Evolutionary conservation across 2,888 invertebrate species (phyloP).

Genomic region (Pyrrhosoma nymphula): DNA sequence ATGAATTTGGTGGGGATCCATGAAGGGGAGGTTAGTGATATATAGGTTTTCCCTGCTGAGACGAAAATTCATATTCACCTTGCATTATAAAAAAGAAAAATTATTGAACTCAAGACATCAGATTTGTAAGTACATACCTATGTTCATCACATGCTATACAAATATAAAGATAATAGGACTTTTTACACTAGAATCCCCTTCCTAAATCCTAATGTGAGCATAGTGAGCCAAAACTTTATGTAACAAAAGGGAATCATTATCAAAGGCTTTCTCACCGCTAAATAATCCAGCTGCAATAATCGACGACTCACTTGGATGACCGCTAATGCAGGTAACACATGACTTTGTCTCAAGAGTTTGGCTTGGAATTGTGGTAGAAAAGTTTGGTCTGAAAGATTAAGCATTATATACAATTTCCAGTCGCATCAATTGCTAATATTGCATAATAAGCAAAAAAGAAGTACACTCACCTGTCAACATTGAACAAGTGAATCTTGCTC

Average conservation of each 20-base stretch:
- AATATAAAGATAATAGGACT: too few relatives aligned
- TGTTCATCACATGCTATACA: too few relatives aligned
- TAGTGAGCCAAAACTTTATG: too few relatives aligned
- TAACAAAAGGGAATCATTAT: background rate
- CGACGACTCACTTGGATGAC: slow-evolving; percentile 73
- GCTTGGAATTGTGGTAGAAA: slow-evolving; percentile 65
- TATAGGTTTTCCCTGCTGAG: too few relatives aligned
- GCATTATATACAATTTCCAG: background rate
- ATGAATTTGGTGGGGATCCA: too few relatives aligned
- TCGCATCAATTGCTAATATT: background rate
- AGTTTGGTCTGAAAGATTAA: slow-evolving; percentile 55
- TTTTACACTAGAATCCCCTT: too few relatives aligned
- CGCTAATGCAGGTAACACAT: slow-evolving; percentile 72
- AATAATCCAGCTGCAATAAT: slow-evolving; percentile 73
- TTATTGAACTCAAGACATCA: too few relatives aligned
- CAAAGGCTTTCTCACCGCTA: slow-evolving; percentile 71
- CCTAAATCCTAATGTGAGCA: too few relatives aligned
- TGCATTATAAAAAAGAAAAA: too few relatives aligned
- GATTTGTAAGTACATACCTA: too few relatives aligned
- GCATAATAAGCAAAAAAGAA: background rate
- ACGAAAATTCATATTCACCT: too few relatives aligned
- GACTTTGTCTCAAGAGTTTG: slow-evolving; percentile 71
- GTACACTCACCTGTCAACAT: slow-evolving; percentile 73
- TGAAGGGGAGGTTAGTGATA: too few relatives aligned
- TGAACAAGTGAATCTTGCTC: slow-evolving; percentile 72